These are phyloP conservation scores for Hippoglossus stenolepis DNA, from an alignment of 2,113 vertebrate species.

Conservation along the genomic window DNA sequence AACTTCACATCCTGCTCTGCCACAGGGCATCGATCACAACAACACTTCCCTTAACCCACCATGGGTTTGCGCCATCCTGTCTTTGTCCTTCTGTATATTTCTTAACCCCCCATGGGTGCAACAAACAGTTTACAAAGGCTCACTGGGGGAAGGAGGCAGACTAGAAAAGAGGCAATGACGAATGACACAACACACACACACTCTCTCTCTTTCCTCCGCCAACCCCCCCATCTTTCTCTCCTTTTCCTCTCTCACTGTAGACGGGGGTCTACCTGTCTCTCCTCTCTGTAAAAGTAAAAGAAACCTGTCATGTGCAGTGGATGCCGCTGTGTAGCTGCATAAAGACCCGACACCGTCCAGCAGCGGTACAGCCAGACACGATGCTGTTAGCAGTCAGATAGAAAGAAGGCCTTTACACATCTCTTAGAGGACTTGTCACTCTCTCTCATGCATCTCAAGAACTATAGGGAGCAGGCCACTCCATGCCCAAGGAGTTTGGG, in stretches of 20 bases:
- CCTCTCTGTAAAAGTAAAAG: slow-evolving; percentile 32
- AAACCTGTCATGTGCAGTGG: slow-evolving; percentile 31
- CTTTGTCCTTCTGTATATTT: background rate
- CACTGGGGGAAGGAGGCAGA: slow-evolving; percentile 36
- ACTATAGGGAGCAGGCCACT: slow-evolving; percentile 38
- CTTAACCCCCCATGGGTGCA: background rate
- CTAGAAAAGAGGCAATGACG: slow-evolving; percentile 60
- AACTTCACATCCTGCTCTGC: background rate
- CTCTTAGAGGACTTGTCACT: slow-evolving; percentile 52
- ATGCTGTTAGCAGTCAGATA: slow-evolving; percentile 37
- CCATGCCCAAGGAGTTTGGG: slow-evolving; percentile 47
- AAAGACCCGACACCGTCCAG: slow-evolving; percentile 46
- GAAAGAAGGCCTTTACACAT: slow-evolving; percentile 20
- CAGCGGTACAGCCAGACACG: slow-evolving; percentile 30
- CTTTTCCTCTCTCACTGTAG: slow-evolving; percentile 17
- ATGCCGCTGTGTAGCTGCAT: slow-evolving; percentile 38
- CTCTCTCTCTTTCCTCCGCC: slow-evolving; percentile 13
- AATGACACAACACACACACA: slow-evolving; percentile 58
- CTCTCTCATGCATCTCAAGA: slow-evolving; percentile 34
- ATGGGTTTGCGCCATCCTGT: background rate
- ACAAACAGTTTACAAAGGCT: slow-evolving; percentile 23
- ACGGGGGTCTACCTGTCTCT: slow-evolving; percentile 7
- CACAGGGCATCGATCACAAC: background rate
- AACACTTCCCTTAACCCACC: background rate
- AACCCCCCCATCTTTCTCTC: slow-evolving; percentile 14